These are phyloP conservation scores for Formica exsecta DNA, from an alignment of 1,140 invertebrate genomes.

Conservation along the genomic window DNA sequence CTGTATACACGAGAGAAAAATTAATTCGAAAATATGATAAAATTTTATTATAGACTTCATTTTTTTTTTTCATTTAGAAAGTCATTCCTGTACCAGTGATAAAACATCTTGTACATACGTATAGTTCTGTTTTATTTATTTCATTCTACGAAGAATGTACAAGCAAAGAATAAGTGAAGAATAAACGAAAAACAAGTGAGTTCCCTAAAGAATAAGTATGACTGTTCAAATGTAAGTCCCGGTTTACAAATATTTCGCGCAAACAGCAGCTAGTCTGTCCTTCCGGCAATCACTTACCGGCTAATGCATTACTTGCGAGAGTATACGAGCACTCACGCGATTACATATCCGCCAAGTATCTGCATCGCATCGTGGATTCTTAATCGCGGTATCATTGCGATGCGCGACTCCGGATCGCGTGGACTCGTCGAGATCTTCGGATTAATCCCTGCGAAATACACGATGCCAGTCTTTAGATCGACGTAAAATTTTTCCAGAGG, in stretches of 20 bases:
- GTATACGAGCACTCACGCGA: slow-evolving; percentile 63
- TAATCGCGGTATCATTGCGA: slow-evolving; percentile 35
- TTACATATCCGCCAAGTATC: slow-evolving; percentile 62
- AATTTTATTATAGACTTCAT: background rate
- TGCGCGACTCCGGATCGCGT: background rate
- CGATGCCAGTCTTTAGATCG: background rate
- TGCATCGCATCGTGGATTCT: slow-evolving; percentile 47
- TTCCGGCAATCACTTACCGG: slow-evolving; percentile 58
- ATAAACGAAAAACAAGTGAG: background rate
- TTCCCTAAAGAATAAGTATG: slow-evolving; percentile 43
- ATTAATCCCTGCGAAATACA: background rate
- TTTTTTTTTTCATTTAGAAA: background rate
- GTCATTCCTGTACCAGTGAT: background rate
- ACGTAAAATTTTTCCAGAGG: slow-evolving; percentile 4
- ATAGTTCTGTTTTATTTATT: slow-evolving; percentile 22
- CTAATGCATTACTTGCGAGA: slow-evolving; percentile 61
- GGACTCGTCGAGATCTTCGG: background rate
- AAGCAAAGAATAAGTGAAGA: background rate
- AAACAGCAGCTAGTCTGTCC: slow-evolving; percentile 36
- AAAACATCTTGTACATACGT: background rate
- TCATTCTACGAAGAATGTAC: background rate
- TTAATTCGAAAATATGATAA: background rate
- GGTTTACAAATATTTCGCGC: slow-evolving; percentile 12
- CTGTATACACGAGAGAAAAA: background rate
- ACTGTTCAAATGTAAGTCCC: slow-evolving; percentile 58